A percentile compares a stretch with the other conserved stretches of the same genome.
Evolutionary conservation across 2,888 invertebrate genomes (phyloP).

Genomic region (Watsonalla binaria): DNA sequence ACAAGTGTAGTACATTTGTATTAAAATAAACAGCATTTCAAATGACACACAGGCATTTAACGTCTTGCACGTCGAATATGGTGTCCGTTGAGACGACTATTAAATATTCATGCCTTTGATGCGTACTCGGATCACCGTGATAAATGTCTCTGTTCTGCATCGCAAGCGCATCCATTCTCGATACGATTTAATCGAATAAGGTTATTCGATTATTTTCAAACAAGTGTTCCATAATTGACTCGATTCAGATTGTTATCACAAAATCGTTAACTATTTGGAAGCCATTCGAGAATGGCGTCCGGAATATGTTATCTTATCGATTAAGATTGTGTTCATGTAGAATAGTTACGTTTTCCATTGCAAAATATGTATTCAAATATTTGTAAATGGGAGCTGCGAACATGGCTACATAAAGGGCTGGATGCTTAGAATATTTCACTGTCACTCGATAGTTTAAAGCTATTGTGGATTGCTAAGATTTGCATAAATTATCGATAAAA

Average conservation of each 20-base stretch:
- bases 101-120: constrained; percentile 49
- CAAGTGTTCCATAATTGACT: constrained; percentile 51
- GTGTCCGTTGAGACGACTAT: constrained; percentile 35
- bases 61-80: constrained; percentile 32
- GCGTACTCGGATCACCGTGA: constrained; percentile 37
- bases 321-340: constrained; percentile 31
- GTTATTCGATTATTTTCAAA: constrained; percentile 44
- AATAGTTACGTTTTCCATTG: constrained; percentile 36
- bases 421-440: constrained; percentile 34
- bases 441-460: constrained; percentile 19
- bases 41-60: constrained; percentile 25
- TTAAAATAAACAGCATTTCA: constrained; percentile 11
- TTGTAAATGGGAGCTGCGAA: constrained; percentile 51
- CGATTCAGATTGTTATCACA: constrained; percentile 43
- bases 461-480: constrained; percentile 4
- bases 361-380: constrained; percentile 54
- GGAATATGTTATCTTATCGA: constrained; percentile 44
- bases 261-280: constrained; percentile 53
- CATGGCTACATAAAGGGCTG: constrained; percentile 35
- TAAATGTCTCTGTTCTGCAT: constrained; percentile 21
- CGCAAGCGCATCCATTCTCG: constrained; percentile 3
- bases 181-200: constrained; percentile 11
- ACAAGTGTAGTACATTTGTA: not conserved
- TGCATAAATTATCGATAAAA: constrained; percentile 2
- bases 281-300: constrained; percentile 52